Base-by-base conservation (phyloP, 2,888 invertebrate genomes). In the Parasteatoda lunata region DNA sequence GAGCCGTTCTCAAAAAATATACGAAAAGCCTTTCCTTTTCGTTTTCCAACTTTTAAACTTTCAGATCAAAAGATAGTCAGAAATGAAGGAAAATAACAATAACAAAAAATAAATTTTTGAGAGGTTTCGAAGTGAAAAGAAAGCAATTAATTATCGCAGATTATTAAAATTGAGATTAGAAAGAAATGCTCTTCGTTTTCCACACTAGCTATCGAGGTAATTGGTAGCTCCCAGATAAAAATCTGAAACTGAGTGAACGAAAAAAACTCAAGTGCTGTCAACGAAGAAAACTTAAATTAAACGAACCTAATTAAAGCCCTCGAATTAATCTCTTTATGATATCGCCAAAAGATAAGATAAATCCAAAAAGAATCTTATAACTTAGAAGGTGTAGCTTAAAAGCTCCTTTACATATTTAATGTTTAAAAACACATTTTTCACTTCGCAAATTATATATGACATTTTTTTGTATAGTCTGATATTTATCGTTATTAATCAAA, bases 151-250 rank as follows among this genome's bases (percentile, higher is more conserved):
- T 86, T 86, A 80, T 65, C 45, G 76, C 15, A 76, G 76, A 86
- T 86, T 86, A 86, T 86, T 86, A 86, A 86, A 86, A 86, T 80
- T 80, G 77, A 68, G 77, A 69, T 77, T 68, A 69, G 13, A 54
- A 66, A 15, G 15, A 15, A 30, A 30, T 1, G 30, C 30, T 30
- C 30, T 30, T 30, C 30, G 30, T 30, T 30, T 30, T 30, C 30
- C 30, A 1, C 30, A 30, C 30, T 30, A 30, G 30, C 30, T 30
- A 30, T 30, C 30, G 30, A 30, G 30, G 30, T 30, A 30, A 30
- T 30, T 30, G 0, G 30, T 30, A 30, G 30, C 30, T 30, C 30
- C 30, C 30, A 5, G 71, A 64, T 71, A 79, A 79, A 79, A 79
- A 79, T 79, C 79, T 59, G 9, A 47, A 65, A 49, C 7, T 51